These are phyloP conservation scores for Copsychus sechellarum DNA, from an alignment of 2,113 vertebrate genomes.

Conservation along the genomic window DNA sequence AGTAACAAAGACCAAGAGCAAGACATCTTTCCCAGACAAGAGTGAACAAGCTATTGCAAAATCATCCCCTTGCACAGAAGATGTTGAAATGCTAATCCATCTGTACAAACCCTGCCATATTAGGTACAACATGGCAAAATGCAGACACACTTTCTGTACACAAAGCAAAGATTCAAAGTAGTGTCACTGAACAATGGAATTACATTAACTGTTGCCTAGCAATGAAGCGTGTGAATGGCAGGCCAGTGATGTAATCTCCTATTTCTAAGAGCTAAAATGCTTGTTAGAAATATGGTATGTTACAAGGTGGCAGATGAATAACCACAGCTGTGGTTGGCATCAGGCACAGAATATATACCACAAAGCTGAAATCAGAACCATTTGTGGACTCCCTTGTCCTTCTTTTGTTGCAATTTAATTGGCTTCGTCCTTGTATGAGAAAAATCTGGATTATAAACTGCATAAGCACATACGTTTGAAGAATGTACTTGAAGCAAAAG, in stretches of 20 bases:
- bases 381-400: neutral
- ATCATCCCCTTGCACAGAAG: neutral
- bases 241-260: neutral
- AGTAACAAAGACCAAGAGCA: neutral
- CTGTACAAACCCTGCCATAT: neutral
- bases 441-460: neutral
- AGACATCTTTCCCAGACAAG: neutral
- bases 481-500: neutral
- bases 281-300: neutral
- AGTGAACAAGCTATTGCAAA: neutral
- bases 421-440: neutral
- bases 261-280: neutral
- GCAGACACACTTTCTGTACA: conserved; percentile 10
- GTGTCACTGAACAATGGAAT: conserved; percentile 33
- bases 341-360: neutral
- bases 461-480: neutral
- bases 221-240: neutral
- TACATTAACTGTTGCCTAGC: conserved; percentile 40
- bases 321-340: neutral
- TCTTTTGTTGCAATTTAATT: neutral
- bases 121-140: neutral
- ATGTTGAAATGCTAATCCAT: neutral
- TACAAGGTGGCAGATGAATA: neutral
- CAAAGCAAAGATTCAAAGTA: conserved; percentile 29
- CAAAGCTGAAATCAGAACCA: neutral